These are phyloP conservation scores for Hypotaenidia philippensis DNA, from an alignment of 2,797 vertebrate genomes.

Conservation along the genomic window DNA sequence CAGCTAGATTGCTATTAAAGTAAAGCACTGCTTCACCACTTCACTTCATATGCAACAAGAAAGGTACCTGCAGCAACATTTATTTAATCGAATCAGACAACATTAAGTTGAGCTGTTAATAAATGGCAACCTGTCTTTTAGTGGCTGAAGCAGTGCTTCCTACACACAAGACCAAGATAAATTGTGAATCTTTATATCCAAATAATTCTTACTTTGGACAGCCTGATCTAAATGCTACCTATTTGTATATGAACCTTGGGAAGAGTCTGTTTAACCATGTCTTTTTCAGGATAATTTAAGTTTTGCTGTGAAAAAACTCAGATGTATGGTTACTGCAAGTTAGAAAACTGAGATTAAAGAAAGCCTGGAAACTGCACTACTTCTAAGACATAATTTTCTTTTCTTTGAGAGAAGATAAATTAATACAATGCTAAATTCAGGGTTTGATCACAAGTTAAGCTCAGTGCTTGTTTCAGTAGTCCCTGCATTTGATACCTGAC, in stretches of 20 bases:
- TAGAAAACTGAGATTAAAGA: not conserved
- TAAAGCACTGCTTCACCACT: not conserved
- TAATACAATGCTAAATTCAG: not conserved
- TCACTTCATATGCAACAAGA: not conserved
- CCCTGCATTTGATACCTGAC: not conserved
- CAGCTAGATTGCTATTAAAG: conserved; percentile 32
- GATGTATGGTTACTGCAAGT: not conserved
- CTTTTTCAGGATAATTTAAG: not conserved
- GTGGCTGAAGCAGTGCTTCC: not conserved
- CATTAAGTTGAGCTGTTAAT: not conserved
- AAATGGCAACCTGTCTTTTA: not conserved
- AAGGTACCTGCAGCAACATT: conserved; percentile 13
- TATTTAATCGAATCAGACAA: not conserved
- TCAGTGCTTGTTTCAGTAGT: not conserved
- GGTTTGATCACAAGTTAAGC: not conserved
- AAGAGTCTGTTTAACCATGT: not conserved
- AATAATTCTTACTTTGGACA: not conserved
- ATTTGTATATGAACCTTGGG: not conserved
- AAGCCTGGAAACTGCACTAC: not conserved
- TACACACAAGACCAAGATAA: not conserved
- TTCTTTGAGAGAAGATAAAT: not conserved
- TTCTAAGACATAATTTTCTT: not conserved
- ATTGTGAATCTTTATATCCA: not conserved
- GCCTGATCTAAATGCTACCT: not conserved
- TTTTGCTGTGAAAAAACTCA: not conserved